These are phyloP conservation scores for Trematomus bernacchii DNA, from an alignment of 2,797 vertebrate genomes.

Conservation along the genomic window DNA sequence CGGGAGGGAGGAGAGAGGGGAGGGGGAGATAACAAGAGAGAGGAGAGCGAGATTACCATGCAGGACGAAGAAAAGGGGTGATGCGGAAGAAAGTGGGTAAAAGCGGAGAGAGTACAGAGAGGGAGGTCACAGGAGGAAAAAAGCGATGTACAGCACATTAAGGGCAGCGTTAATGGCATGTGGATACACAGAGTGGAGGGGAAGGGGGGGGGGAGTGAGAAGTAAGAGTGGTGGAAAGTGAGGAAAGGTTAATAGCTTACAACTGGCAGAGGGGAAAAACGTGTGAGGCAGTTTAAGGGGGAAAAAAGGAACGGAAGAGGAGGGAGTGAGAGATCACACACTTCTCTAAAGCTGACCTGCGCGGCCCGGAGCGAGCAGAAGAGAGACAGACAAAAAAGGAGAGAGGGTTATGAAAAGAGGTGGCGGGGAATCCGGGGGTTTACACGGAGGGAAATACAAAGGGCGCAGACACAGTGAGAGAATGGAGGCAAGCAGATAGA, in stretches of 20 bases:
- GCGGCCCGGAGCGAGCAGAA: conserved; percentile 42
- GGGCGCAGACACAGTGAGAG: conserved; percentile 44
- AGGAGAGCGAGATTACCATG: conserved; percentile 49
- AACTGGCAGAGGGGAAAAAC: conserved; percentile 58
- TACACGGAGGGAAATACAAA: conserved; percentile 36
- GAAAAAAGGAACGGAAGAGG: conserved; percentile 14
- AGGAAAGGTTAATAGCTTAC: conserved; percentile 78
- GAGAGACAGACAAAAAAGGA: conserved; percentile 31
- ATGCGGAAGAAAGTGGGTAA: conserved; percentile 19
- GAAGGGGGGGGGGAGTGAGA: background rate
- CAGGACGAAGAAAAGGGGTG: conserved; percentile 32
- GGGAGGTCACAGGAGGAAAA: conserved; percentile 20
- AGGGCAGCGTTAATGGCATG: conserved; percentile 45
- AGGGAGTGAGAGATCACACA: conserved; percentile 61
- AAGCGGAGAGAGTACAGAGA: conserved; percentile 26
- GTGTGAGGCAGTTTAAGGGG: conserved; percentile 43
- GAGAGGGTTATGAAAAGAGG: conserved; percentile 55
- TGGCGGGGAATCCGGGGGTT: conserved; percentile 53
- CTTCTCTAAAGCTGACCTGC: conserved; percentile 63
- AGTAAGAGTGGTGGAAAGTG: conserved; percentile 34
- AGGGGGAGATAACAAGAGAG: conserved; percentile 57
- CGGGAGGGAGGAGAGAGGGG: conserved; percentile 33
- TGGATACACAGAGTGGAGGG: conserved; percentile 30
- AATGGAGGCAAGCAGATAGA: conserved; percentile 74
- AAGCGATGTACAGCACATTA: conserved; percentile 4